A percentile compares a stretch with the other conserved stretches of the same genome.
Evolutionary conservation across 2,888 invertebrate species (phyloP).

Genomic region (Eupithecia subfuscata): DNA sequence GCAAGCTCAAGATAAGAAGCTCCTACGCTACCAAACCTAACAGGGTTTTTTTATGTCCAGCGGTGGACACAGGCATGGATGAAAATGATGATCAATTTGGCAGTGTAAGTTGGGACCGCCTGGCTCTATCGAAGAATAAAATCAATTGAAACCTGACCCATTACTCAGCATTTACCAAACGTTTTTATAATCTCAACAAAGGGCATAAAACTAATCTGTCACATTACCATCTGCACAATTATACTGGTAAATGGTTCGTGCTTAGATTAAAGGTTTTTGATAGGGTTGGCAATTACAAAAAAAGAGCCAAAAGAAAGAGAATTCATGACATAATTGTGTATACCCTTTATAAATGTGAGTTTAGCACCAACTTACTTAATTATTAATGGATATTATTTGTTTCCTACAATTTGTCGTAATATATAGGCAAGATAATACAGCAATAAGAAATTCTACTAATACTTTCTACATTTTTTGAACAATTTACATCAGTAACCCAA

Average conservation of each 20-base stretch:
- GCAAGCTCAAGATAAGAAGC: not conserved
- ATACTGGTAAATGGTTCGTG: conserved; percentile 61
- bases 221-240: conserved; percentile 52
- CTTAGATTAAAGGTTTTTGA: conserved; percentile 58
- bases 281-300: conserved; percentile 51
- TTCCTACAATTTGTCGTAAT: too few species aligned
- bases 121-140: not conserved
- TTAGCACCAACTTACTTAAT: too few species aligned
- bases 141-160: conserved; percentile 17
- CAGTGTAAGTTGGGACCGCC: not conserved
- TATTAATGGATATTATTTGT: too few species aligned
- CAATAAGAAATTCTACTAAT: too few species aligned
- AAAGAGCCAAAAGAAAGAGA: not conserved
- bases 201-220: conserved; percentile 46
- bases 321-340: too few species aligned
- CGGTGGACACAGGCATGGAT: not conserved
- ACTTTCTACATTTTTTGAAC: too few species aligned
- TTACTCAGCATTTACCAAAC: conserved; percentile 34
- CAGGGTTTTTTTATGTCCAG: not conserved
- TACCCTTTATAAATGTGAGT: too few species aligned
- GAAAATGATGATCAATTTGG: not conserved
- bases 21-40: not conserved
- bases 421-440: too few species aligned
- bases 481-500: too few species aligned
- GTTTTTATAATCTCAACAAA: conserved; percentile 35